phyloP scores from a whole-genome alignment of 1,140 invertebrate genomes.

The Leptestheria dahalacensis region DNA sequence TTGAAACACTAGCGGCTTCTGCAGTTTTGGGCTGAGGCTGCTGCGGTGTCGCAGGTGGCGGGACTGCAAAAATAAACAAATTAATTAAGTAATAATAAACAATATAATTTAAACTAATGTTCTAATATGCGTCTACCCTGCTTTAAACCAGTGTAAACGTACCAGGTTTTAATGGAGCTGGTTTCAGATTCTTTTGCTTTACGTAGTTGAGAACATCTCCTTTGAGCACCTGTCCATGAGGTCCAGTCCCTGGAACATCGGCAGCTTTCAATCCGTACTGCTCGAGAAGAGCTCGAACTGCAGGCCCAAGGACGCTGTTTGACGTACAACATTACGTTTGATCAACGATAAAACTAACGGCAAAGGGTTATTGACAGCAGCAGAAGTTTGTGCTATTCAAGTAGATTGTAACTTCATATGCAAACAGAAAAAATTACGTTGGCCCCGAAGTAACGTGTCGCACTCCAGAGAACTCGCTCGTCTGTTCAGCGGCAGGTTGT shows the following conservation, averaged over 20 bases:
- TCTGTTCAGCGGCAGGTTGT: neutral
- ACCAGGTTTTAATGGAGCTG: conserved; percentile 23
- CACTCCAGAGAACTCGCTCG: neutral
- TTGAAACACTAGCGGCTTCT: neutral
- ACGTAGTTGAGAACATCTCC: conserved; percentile 45
- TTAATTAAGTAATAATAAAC: neutral
- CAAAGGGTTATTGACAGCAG: no score
- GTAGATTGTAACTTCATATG: neutral
- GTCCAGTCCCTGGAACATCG: conserved; percentile 38
- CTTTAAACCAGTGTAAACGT: no score
- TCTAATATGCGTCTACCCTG: no score
- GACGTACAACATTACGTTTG: no score
- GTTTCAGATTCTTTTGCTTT: conserved; percentile 35
- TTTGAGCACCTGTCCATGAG: conserved; percentile 42
- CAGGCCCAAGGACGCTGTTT: conserved; percentile 35
- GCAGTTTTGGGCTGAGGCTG: conserved; percentile 14
- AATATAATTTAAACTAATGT: no score
- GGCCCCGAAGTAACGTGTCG: neutral
- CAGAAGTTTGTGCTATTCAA: neutral
- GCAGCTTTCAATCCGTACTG: conserved; percentile 38
- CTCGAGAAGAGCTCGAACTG: conserved; percentile 41
- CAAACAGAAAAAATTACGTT: neutral
- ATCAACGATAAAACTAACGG: no score
- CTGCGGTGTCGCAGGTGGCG: conserved; percentile 17
- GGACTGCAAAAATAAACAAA: conserved; percentile 20